Evolutionary conservation across 2,888 invertebrate genomes (phyloP).

Genomic region (Neria commutata): DNA sequence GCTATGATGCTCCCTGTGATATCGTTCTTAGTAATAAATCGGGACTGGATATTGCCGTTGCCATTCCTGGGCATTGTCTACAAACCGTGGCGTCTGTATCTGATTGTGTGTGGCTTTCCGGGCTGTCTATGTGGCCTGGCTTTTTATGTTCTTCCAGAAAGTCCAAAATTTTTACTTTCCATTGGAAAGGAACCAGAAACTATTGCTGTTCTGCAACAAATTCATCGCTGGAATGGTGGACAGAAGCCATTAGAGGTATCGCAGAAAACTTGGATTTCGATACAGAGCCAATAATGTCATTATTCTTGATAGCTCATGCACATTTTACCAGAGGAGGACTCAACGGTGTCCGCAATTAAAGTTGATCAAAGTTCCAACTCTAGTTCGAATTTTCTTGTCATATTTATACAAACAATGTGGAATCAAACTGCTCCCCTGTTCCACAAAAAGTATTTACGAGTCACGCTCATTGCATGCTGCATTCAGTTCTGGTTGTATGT

Average conservation of each 20-base stretch:
- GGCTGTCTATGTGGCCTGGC: slow-evolving; percentile 47
- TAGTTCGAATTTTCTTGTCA: slow-evolving; percentile 6
- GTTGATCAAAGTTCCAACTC: slow-evolving; percentile 15
- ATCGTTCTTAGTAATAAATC: slow-evolving; percentile 52
- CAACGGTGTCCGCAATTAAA: slow-evolving; percentile 13
- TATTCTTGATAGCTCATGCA: no score
- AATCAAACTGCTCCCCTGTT: slow-evolving; percentile 55
- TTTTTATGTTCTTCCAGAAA: slow-evolving; percentile 50
- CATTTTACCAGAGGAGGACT: slow-evolving; percentile 38
- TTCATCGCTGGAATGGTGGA: slow-evolving; percentile 46
- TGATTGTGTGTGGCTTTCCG: slow-evolving; percentile 50
- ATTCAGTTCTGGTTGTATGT: slow-evolving; percentile 54
- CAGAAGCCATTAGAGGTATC: slow-evolving; percentile 35
- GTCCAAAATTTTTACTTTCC: slow-evolving; percentile 54
- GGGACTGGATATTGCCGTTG: slow-evolving; percentile 46
- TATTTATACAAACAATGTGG: slow-evolving; percentile 49
- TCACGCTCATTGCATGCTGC: slow-evolving; percentile 48
- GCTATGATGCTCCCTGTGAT: slow-evolving; percentile 51
- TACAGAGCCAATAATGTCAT: no score
- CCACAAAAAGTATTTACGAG: slow-evolving; percentile 41
- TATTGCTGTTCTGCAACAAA: slow-evolving; percentile 43
- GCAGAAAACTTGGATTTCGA: no score
- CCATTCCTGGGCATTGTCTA: slow-evolving; percentile 44
- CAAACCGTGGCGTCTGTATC: slow-evolving; percentile 55
- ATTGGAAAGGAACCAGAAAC: slow-evolving; percentile 44